Evolutionary conservation across 2,113 vertebrate species (phyloP).

Genomic region (Protobothrops mucrosquamatus): DNA sequence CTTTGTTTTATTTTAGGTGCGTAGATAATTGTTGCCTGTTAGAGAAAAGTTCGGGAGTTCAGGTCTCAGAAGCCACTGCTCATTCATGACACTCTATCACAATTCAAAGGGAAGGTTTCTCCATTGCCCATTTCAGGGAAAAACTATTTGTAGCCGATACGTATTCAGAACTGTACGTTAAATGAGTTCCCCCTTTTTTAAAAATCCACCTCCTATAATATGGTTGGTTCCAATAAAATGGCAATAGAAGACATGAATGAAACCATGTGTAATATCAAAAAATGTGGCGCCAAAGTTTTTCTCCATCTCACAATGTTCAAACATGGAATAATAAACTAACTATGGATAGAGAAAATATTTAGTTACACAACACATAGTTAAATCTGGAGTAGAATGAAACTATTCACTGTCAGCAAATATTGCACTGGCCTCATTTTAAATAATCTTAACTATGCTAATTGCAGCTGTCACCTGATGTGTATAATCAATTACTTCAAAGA

Average conservation of each 20-base stretch:
- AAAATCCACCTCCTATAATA: background rate
- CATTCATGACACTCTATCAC: constrained; percentile 37
- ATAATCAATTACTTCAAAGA: background rate
- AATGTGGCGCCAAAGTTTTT: background rate
- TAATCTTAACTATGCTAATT: background rate
- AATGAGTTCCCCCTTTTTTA: background rate
- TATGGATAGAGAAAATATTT: background rate
- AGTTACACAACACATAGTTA: background rate
- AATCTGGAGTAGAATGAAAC: background rate
- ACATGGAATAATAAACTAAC: background rate
- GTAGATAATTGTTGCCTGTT: constrained; percentile 24
- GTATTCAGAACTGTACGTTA: background rate
- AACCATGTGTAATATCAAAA: background rate
- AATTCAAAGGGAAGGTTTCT: constrained; percentile 29
- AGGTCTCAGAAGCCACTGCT: constrained; percentile 38
- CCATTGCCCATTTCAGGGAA: constrained; percentile 1
- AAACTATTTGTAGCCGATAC: background rate
- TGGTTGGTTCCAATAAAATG: background rate
- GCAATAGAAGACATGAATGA: background rate
- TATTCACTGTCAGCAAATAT: background rate
- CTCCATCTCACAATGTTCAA: background rate
- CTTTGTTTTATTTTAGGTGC: constrained; percentile 31
- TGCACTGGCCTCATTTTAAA: background rate
- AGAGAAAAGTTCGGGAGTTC: constrained; percentile 51
- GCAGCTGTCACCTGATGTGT: background rate